A percentile compares a stretch with the other conserved stretches of the same genome.
phyloP scores from a whole-genome alignment of 1,140 invertebrate genomes.

The Argopecten irradians region DNA sequence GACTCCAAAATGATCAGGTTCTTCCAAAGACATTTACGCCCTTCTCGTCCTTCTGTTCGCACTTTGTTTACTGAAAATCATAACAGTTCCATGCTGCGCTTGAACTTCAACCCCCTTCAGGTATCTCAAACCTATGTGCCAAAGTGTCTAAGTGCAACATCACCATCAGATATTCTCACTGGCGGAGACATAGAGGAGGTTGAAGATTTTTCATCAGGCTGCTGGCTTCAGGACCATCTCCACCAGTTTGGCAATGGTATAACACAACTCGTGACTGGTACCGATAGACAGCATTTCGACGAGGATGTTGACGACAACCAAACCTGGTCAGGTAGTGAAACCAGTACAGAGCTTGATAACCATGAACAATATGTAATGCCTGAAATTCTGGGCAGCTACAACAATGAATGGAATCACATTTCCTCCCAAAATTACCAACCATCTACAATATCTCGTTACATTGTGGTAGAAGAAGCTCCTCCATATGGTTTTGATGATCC shows the following conservation, averaged over 20 bases:
- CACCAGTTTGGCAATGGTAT: slow-evolving; percentile 52
- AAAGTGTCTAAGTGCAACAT: slow-evolving; percentile 51
- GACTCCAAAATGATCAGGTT: no score
- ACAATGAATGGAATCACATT: not conserved
- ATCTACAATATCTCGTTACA: slow-evolving; percentile 32
- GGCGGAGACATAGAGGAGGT: slow-evolving; percentile 53
- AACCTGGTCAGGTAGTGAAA: slow-evolving; percentile 30
- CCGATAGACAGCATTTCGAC: not conserved
- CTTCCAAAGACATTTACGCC: not conserved
- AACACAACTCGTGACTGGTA: not conserved
- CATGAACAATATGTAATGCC: not conserved
- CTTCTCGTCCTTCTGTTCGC: not conserved
- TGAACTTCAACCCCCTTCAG: not conserved
- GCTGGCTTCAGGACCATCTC: slow-evolving; percentile 58
- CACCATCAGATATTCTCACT: slow-evolving; percentile 49
- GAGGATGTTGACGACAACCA: slow-evolving; percentile 46
- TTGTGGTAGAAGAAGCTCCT: slow-evolving; percentile 44
- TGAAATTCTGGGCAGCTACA: not conserved
- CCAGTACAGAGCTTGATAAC: not conserved
- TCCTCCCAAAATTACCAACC: not conserved
- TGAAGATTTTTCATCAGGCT: slow-evolving; percentile 57
- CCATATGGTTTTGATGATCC: slow-evolving; percentile 53
- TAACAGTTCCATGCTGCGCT: not conserved
- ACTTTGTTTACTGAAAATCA: not conserved
- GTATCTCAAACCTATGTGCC: slow-evolving; percentile 40